Evolutionary conservation across 2,113 vertebrate species (phyloP).

Genomic region (Cyprinodon tularosa): DNA sequence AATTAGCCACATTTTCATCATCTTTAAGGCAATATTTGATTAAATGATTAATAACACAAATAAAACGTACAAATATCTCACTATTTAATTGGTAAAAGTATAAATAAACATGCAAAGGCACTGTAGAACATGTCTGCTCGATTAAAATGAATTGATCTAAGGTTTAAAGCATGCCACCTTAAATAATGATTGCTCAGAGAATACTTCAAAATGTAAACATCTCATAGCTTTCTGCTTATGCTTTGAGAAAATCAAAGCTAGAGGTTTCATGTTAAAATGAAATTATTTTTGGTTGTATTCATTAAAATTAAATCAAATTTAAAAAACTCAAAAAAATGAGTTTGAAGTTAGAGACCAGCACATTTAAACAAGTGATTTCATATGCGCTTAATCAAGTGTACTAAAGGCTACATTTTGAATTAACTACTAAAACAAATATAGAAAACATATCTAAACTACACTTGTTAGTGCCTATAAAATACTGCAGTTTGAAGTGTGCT

Average conservation of each 20-base stretch:
- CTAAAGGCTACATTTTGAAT: background rate
- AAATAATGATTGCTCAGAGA: conserved; percentile 23
- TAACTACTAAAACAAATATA: conserved; percentile 7
- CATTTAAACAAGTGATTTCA: conserved; percentile 7
- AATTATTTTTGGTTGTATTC: conserved; percentile 6
- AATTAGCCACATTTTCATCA: background rate
- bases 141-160: conserved; percentile 18
- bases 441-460: conserved; percentile 22
- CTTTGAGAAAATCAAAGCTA: background rate
- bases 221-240: conserved; percentile 14
- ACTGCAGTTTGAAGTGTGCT: conserved; percentile 44
- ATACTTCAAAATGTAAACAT: conserved; percentile 57
- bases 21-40: background rate
- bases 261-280: conserved; percentile 11
- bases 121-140: conserved; percentile 32
- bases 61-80: background rate
- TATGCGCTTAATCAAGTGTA: conserved; percentile 9
- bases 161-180: conserved; percentile 22
- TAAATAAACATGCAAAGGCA: conserved; percentile 48
- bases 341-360: conserved; percentile 41
- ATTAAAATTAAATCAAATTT: conserved; percentile 17
- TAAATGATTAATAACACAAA: conserved; percentile 13
- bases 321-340: conserved; percentile 7
- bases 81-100: conserved; percentile 46
- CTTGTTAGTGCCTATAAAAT: conserved; percentile 48